Evolutionary conservation across 2,113 vertebrate genomes (phyloP).

Genomic region (Bagarius yarrelli): DNA sequence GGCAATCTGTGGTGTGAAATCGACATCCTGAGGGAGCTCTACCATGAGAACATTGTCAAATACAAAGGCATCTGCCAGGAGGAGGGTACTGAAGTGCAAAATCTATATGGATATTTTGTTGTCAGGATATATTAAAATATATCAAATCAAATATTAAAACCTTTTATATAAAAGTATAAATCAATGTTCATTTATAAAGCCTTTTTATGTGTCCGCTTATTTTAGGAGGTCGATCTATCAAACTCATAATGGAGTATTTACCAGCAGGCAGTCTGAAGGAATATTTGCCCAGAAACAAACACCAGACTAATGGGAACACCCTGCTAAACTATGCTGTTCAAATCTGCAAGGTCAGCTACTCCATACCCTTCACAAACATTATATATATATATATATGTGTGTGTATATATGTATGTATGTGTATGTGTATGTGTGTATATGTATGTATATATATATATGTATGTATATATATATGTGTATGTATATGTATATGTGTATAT

Average conservation of each 20-base stretch:
- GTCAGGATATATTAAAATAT: not conserved
- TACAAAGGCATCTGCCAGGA: conserved; percentile 97
- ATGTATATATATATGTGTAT: too few species aligned
- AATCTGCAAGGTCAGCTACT: conserved; percentile 83
- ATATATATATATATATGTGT: too few species aligned
- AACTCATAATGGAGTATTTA: conserved; percentile 97
- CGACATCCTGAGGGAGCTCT: conserved; percentile 89
- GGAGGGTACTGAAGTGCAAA: conserved; percentile 75
- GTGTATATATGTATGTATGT: too few species aligned
- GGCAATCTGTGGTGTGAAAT: conserved; percentile 91
- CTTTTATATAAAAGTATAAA: not conserved
- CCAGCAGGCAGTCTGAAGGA: conserved; percentile 95
- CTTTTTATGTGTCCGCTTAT: conserved; percentile 9
- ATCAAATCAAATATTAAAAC: not conserved
- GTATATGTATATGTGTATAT: too few species aligned
- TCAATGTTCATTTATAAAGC: not conserved
- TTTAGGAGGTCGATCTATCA: conserved; percentile 86
- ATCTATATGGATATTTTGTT: not conserved
- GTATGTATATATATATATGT: too few species aligned
- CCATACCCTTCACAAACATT: too few species aligned
- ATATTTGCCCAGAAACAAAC: conserved; percentile 86
- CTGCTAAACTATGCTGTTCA: conserved; percentile 87
- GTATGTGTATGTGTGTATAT: too few species aligned
- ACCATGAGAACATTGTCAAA: conserved; percentile 96
- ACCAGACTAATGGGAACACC: conserved; percentile 79